Conservation (phyloP, 2,113 vertebrate genomes). For the Enhydra lutris region DNA sequence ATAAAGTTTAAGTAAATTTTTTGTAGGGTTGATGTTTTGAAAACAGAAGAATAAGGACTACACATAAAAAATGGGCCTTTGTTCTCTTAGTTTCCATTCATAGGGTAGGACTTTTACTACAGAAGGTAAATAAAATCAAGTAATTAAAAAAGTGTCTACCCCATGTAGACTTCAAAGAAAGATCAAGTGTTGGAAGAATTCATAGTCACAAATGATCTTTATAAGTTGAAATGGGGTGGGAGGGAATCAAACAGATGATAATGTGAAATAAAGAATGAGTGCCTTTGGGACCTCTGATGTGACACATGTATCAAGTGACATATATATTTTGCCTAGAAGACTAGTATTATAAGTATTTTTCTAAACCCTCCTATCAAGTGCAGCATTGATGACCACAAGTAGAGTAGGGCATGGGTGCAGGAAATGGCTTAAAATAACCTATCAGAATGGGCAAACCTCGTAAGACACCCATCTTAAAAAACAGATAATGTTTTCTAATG, state of each 20-base stretch:
- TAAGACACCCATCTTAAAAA: neutral
- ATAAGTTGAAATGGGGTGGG: neutral
- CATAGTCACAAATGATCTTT: neutral
- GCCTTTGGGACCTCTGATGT: neutral
- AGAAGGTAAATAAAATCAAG: neutral
- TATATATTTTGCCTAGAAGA: neutral
- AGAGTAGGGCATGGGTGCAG: neutral
- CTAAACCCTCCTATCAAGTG: fast-evolving
- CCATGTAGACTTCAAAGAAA: neutral
- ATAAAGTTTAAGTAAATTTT: neutral
- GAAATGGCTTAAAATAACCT: neutral
- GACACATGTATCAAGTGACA: neutral
- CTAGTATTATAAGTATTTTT: neutral
- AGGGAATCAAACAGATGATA: neutral
- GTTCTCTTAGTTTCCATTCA: neutral
- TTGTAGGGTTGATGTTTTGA: neutral
- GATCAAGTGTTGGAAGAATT: neutral
- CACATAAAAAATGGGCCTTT: neutral
- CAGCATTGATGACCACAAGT: neutral
- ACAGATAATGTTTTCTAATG: neutral
- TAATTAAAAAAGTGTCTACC: neutral
- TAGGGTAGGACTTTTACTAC: neutral
- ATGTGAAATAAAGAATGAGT: neutral
- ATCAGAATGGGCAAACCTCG: neutral
- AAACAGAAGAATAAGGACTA: neutral